Evolutionary conservation across 2,797 vertebrate genomes (phyloP), one percentile per base, ranked within the genome.

Genomic region (Hoplostethus atlanticus): DNA sequence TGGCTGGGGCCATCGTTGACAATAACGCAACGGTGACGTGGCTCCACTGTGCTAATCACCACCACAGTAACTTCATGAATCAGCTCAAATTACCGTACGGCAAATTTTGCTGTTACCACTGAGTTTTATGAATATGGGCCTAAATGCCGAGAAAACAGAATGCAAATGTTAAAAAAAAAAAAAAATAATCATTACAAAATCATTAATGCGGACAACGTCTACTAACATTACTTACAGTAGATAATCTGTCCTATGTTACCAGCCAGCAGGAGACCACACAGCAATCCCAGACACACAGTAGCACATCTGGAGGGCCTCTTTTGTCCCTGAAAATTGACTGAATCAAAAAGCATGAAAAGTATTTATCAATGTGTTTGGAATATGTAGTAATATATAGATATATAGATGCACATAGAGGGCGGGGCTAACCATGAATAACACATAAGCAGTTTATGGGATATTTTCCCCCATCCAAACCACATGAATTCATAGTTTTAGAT

Each of bases 161-260:
- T 3, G 30, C 25, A 52, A 13, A 17, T 36, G 15, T 50, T 64
- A 1, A 48, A 55, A 8, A 15, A 28, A 28, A 28, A 28, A 28
- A 28, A 28, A 28, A 28, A 28, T 1, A 28, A 28, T 28, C 3
- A n/a, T n/a, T n/a, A n/a, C n/a, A n/a, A n/a, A 16, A 16, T 11
- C 25, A 28, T 4, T 50, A 3, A 10, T 51, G 16, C 6, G 30
- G 28, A 28, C 1, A 28, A 28, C 2, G 3, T 28, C 28, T 28
- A 28, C 28, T 28, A 28, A 28, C 28, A 28, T 13, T 0, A 76
- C 87, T 84, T 52, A 89, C 89, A 81, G 84, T 63, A 61, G 67
- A 86, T 16, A 5, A 80, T 6, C 50, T 85, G 88, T 70, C 77
- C 87, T 0, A 91, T 40, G 53, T 83, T 82, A 2, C 62, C 79